Evolutionary conservation across 2,797 vertebrate genomes (phyloP).

Genomic region (Natrix natrix): DNA sequence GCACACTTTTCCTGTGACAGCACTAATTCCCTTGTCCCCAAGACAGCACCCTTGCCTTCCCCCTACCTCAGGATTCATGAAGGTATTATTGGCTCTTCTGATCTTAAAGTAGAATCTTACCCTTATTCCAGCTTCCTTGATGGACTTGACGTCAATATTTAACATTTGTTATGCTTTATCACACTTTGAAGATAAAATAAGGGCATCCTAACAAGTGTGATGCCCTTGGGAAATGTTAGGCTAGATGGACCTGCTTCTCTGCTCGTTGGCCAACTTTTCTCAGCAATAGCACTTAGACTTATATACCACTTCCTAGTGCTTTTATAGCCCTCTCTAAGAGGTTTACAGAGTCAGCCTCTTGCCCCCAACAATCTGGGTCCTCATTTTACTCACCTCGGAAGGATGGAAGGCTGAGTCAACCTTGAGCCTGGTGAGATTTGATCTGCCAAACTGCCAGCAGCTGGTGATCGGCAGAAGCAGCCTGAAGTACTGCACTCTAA

Average conservation of each 20-base stretch:
- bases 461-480: too few species aligned
- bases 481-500: too few species aligned
- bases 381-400: too few species aligned
- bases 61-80: not conserved
- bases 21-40: not conserved
- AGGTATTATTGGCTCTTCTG: not conserved
- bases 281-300: not conserved
- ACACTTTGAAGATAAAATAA: not conserved
- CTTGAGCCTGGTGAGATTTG: too few species aligned
- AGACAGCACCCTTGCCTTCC: not conserved
- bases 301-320: too few species aligned
- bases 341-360: too few species aligned
- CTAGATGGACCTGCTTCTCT: not conserved
- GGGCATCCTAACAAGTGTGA: not conserved
- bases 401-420: too few species aligned
- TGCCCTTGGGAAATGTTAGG: not conserved
- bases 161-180: not conserved
- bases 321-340: too few species aligned
- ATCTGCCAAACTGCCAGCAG: too few species aligned
- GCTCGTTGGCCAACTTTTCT: not conserved
- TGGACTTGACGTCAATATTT: not conserved
- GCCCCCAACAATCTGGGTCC: too few species aligned
- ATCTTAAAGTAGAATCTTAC: not conserved
- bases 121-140: not conserved
- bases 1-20: not conserved